Base-by-base conservation (phyloP, 2,888 invertebrate genomes). In the Eupeodes latifasciatus region DNA sequence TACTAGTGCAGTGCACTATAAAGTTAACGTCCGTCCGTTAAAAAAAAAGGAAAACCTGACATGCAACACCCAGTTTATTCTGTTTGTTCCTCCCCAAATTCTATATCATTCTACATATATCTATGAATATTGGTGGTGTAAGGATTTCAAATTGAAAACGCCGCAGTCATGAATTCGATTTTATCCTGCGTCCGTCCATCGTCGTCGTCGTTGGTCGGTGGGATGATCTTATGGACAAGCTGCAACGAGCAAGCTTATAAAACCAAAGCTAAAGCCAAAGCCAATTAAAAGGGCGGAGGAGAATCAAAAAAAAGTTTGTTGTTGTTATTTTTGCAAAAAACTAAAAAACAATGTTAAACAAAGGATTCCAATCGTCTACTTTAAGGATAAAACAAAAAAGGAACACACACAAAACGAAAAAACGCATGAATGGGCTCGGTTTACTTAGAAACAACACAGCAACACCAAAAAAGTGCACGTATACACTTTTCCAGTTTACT, bases 141-240 rank as follows among this genome's bases (percentile, higher is more conserved):
- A 47, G 16, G 71, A 79, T 72, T 87, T 81, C 47, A 87, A 87
- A 81, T 87, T 83, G 83, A 87, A 87, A 83, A 83, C 55, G 67
- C 83, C 57, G 77, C 83, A 80, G 87, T 71, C 79, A 86, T 86
- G 86, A 79, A 75, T 81, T 87, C 80, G 87, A 87, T 80, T 80
- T 83, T 83, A 87, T 87, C 83, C 83, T 64, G 59, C 51, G 53
- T 57, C 47, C 27, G 61, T 12, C 40, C 40, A 40, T 40, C 40
- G 40, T 27, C 40, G 4, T 40, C 40, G 40, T 19, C 57, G 10
- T 49, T 9, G 14, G 27, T 49, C 34, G 7, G 14, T 49, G 7
- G 14, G 47, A 47, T 9, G 59, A 66, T 49, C 66, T 66, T n/a
- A 61, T 67, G 44, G 44, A 16, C n/a, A 53, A 59, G 62, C 74